Base-by-base conservation (phyloP, 2,888 invertebrate species). In the Leptinotarsa juncta region DNA sequence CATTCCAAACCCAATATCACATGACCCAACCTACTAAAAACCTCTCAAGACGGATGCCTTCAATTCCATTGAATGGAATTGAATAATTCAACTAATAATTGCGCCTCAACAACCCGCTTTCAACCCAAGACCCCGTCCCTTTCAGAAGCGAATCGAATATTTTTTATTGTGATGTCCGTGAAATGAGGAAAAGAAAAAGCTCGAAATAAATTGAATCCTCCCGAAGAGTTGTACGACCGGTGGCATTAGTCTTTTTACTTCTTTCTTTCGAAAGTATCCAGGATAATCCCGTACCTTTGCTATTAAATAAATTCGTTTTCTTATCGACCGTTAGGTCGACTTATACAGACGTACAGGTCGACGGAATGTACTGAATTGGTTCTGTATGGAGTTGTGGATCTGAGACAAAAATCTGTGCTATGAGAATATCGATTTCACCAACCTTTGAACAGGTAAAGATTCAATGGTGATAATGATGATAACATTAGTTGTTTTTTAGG, bases 131-230 rank as follows among this genome's bases (percentile, higher is more conserved):
- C 23, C 23, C 57, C 23, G 15, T 57, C 23, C 57, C 23, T 57
- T 57, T 57, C 23, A 57, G 4, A 57, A 23, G 57, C 62, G 62
- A 62, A 62, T 62, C 62, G 62, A 62, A 71, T 68, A 55, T 68
- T 68, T 71, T 74, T 67, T 65, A 60, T 71, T 71, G 66, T 67
- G 55, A 68, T 62, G 62, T 62, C 62, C 62, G n/a, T n/a, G 62
- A 16, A 71, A 71, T 62, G 67, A 71, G 42, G 62, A 26, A 71
- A 62, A 55, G 67, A 71, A 65, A 53, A 62, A 42, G 62, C 68
- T 65, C n/a, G 50, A 74, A 74, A 74, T 74, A 74, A 74, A 74
- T 74, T 74, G 74, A 74, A 71, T 74, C 67, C 74, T 68, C 62
- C 42, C 49, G 71, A 71, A 74, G 68, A 71, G 62, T 71, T 71